Evolutionary conservation across 1,140 invertebrate species (phyloP).

Genomic region (Elymnias hypermnestra): DNA sequence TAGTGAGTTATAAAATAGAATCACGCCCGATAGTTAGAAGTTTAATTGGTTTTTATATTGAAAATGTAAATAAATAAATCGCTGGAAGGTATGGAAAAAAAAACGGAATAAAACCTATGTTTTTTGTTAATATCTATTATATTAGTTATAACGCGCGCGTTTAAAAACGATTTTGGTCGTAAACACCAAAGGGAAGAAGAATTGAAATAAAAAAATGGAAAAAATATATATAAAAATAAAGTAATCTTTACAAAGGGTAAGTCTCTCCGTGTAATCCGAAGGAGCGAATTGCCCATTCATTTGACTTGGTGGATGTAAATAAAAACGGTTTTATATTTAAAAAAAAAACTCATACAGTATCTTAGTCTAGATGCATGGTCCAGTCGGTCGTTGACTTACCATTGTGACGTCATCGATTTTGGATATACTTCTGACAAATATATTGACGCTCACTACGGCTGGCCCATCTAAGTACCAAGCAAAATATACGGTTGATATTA

Average conservation of each 20-base stretch:
- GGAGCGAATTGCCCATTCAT: constrained; percentile 71
- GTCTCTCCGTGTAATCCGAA: constrained; percentile 49
- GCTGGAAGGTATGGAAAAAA: constrained; percentile 19
- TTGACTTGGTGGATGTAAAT: constrained; percentile 64
- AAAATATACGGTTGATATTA: constrained; percentile 65
- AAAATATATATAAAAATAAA: constrained; percentile 27
- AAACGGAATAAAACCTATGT: too few species aligned
- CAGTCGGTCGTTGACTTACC: constrained; percentile 85
- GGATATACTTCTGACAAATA: constrained; percentile 98
- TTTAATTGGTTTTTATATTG: neutral
- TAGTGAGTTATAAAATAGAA: constrained; percentile 11
- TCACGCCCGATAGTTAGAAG: constrained; percentile 13
- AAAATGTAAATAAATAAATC: constrained; percentile 13
- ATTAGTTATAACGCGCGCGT: constrained; percentile 29
- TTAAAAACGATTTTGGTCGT: constrained; percentile 75
- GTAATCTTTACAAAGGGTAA: constrained; percentile 59
- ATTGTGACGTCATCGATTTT: constrained; percentile 99
- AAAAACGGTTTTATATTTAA: constrained; percentile 43
- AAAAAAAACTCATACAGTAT: constrained; percentile 44
- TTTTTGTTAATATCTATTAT: constrained; percentile 13
- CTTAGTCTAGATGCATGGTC: constrained; percentile 58
- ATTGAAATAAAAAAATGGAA: constrained; percentile 32
- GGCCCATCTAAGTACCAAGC: constrained; percentile 86
- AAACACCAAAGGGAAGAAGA: constrained; percentile 63
- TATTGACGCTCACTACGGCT: constrained; percentile 95